These are phyloP conservation scores for Tauraco erythrolophus DNA, from an alignment of 2,113 vertebrate species.

Conservation along the genomic window DNA sequence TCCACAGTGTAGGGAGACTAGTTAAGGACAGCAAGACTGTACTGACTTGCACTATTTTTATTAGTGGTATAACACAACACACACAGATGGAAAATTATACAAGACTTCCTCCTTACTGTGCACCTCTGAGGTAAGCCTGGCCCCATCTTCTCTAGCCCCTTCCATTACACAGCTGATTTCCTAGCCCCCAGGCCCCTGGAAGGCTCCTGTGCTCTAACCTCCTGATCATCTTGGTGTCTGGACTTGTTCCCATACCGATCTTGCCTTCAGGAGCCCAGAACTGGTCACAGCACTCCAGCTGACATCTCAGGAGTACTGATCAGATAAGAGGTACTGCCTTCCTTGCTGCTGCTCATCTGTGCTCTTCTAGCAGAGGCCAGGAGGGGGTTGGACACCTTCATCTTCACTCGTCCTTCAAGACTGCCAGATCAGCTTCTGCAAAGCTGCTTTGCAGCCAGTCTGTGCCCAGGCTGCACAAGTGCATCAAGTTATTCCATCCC, in stretches of 20 bases:
- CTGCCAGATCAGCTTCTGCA: not conserved
- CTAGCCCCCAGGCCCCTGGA: not conserved
- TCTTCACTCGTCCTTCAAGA: not conserved
- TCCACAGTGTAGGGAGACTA: not conserved
- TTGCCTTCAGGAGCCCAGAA: not conserved
- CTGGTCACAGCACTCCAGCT: not conserved
- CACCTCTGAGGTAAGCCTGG: too few relatives aligned
- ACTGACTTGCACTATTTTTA: not conserved
- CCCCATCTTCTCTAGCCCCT: fast-evolving
- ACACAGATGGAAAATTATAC: fast-evolving
- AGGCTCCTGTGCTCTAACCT: not conserved
- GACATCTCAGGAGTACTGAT: fast-evolving
- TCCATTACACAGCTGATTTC: not conserved
- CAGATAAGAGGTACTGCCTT: not conserved
- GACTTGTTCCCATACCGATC: fast-evolving
- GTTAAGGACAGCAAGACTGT: not conserved
- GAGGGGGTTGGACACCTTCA: not conserved
- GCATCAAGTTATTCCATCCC: not conserved
- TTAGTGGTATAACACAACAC: not conserved
- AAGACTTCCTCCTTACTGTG: not conserved
- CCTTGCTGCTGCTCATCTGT: not conserved
- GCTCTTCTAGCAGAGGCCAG: not conserved
- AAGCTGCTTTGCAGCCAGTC: fast-evolving
- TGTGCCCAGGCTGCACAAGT: not conserved
- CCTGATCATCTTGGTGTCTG: fast-evolving